phyloP scores from a whole-genome alignment of 2,797 vertebrate species.

The Lepilemur ruficaudatus region DNA sequence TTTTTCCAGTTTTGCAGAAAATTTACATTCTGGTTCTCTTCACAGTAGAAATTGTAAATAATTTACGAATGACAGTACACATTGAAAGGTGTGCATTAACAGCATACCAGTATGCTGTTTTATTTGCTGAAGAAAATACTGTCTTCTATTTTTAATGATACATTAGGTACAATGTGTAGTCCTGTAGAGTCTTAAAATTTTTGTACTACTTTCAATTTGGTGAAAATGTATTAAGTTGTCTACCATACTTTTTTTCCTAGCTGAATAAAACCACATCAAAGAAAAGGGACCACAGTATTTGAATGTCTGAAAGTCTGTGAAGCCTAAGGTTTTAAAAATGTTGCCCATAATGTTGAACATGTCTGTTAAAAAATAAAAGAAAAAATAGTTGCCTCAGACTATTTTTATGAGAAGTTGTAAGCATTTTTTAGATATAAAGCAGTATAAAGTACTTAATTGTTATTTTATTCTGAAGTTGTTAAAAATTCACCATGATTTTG shows the following conservation, averaged over 20 bases:
- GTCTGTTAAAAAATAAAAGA: conserved; percentile 75
- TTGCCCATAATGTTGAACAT: conserved; percentile 75
- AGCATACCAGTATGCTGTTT: conserved; percentile 83
- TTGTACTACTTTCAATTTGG: conserved; percentile 83
- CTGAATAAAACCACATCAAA: conserved; percentile 69
- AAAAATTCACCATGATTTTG: conserved; percentile 76
- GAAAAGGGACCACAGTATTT: conserved; percentile 84
- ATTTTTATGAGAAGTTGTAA: conserved; percentile 81
- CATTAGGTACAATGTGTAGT: conserved; percentile 84
- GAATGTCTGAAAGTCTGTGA: conserved; percentile 76
- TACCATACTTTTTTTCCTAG: conserved; percentile 79
- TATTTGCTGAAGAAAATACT: conserved; percentile 84
- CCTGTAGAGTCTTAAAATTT: conserved; percentile 80
- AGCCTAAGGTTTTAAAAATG: conserved; percentile 78
- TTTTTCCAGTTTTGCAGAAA: conserved; percentile 86
- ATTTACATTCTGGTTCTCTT: conserved; percentile 81
- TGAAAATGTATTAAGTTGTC: conserved; percentile 81
- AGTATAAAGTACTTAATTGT: conserved; percentile 71
- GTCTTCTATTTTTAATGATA: conserved; percentile 87
- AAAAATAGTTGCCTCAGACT: conserved; percentile 77
- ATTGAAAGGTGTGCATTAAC: conserved; percentile 83
- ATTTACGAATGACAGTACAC: conserved; percentile 80
- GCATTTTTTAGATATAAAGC: conserved; percentile 71
- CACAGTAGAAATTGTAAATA: conserved; percentile 85
- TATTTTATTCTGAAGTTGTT: conserved; percentile 73